Evolutionary conservation across 2,888 invertebrate species (phyloP).

Genomic region (Himalopsyche japonica): DNA sequence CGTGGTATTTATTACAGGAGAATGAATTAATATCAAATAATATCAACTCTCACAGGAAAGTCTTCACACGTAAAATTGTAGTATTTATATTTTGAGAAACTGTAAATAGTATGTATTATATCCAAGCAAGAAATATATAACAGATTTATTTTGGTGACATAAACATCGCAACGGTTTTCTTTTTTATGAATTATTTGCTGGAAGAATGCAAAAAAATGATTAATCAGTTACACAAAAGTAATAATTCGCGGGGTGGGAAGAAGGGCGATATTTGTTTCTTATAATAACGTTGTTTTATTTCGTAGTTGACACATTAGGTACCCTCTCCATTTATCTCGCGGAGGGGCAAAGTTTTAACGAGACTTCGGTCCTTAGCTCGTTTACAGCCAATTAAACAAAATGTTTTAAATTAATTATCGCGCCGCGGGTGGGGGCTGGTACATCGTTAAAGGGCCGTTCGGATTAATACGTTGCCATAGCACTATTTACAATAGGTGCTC

Average conservation of each 20-base stretch:
- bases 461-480: neutral
- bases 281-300: neutral
- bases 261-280: neutral
- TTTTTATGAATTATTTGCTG: too few species aligned
- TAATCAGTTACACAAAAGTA: neutral
- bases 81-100: too few species aligned
- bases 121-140: too few species aligned
- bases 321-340: neutral
- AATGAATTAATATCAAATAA: too few species aligned
- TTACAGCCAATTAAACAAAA: slow-evolving; percentile 1
- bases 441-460: neutral
- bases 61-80: too few species aligned
- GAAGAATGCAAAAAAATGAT: neutral
- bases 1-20: too few species aligned
- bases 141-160: too few species aligned
- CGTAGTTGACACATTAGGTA: neutral
- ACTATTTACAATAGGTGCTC: neutral
- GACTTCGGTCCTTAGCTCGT: neutral
- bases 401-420: neutral
- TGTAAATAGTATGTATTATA: too few species aligned
- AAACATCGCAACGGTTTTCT: too few species aligned
- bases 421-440: neutral
- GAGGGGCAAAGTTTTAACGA: neutral
- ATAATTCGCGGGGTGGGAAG: neutral
- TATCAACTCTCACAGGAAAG: too few species aligned